Base-by-base conservation (phyloP, 2,888 invertebrate species). In the Apamea monoglypha region DNA sequence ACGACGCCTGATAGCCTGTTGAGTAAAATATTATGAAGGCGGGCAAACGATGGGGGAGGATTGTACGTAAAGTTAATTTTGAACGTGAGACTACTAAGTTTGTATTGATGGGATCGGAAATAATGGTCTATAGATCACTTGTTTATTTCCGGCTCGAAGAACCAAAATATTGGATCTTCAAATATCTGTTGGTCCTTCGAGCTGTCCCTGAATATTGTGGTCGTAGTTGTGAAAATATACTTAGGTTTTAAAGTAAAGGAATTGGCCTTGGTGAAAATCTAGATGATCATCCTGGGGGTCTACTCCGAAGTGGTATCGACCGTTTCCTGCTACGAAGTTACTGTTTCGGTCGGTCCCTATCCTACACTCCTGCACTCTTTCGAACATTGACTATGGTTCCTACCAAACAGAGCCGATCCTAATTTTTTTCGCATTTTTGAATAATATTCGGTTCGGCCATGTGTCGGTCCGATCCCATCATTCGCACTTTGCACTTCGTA, bases 1-100 rank as follows among this genome's bases (percentile, higher is more conserved):
- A 96, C 93, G 92, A 91, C 82, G 84, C 91, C 84, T 90, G 93
- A 93, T 93, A 93, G 92, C 91, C 90, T 90, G 92, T 92, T 92
- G 92, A 93, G 92, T 90, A 89, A 90, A 87, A 90, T 90, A 90
- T 90, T 88, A 86, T 67, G 82, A 76, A 86, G 83, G 78, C 81
- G 78, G 82, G 75, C 76, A 74, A 74, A 77, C 68, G 67, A 82
- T 73, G 81, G 85, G 81, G 87, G 84, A 80, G 84, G 72, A 68
- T 69, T 81, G 76, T 72, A 80, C 61, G 61, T 77, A 78, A 78
- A 83, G 81, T 77, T 70, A 71, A 86, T 81, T 86, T 66, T 74
- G 71, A 76, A 63, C 56, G 77, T 63, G 79, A 69, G 68, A 71
- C 68, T 77, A 72, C 40, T 64, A 72, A 77, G 40, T 53, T 80